Percentiles rank a stretch among this genome's conserved stretches.
These are phyloP conservation scores for Buphagus erythrorhynchus DNA, from an alignment of 2,797 vertebrate genomes.

Conservation along the genomic window DNA sequence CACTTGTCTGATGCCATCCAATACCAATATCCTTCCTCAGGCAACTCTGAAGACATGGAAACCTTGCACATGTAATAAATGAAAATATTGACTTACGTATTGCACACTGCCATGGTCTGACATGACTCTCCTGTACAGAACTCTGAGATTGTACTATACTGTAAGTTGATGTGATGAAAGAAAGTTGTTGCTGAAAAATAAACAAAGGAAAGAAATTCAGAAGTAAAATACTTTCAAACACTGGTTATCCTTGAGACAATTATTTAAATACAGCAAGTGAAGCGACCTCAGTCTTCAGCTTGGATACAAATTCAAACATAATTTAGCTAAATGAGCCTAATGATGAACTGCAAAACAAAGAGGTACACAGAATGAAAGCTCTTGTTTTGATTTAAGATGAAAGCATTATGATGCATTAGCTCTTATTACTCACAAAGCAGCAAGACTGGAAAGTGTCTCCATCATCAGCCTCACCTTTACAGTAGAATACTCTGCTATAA, in stretches of 20 bases:
- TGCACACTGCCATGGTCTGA: constrained; percentile 96
- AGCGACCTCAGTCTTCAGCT: neutral
- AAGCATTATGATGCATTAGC: constrained; percentile 44
- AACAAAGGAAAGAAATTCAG: constrained; percentile 9
- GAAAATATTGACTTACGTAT: constrained; percentile 87
- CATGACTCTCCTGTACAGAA: constrained; percentile 98
- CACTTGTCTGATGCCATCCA: neutral
- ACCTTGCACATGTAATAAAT: neutral
- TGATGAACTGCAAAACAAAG: constrained; percentile 32
- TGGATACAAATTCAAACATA: neutral
- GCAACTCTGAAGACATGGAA: neutral
- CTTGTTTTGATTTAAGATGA: constrained; percentile 59
- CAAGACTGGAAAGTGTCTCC: constrained; percentile 37
- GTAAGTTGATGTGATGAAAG: constrained; percentile 99
- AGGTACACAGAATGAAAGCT: constrained; percentile 7
- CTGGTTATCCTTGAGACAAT: neutral
- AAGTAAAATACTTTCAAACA: constrained; percentile 1
- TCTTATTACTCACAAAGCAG: constrained; percentile 61
- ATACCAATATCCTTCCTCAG: neutral
- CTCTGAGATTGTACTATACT: constrained; percentile 99
- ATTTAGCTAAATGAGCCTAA: constrained; percentile 31
- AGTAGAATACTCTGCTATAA: neutral
- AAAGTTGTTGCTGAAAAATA: constrained; percentile 94
- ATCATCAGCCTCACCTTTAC: neutral
- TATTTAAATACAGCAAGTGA: constrained; percentile 4